Conservation (phyloP, 2,113 vertebrate species). For the Mesoclemmys tuberculata region DNA sequence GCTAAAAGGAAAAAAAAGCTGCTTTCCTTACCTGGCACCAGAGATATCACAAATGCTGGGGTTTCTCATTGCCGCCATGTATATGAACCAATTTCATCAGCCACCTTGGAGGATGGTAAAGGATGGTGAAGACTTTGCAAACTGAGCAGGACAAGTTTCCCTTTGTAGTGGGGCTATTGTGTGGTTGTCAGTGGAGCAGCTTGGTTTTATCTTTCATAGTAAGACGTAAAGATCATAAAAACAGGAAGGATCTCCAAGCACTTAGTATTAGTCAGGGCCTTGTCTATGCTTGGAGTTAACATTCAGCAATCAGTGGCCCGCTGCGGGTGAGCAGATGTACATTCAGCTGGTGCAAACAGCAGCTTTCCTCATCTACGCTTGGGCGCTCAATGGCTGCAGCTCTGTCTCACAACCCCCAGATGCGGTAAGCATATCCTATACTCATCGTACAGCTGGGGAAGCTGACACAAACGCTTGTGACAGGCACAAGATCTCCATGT, state of each 20-base stretch:
- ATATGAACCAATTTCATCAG: not conserved
- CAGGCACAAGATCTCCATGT: rapidly evolving
- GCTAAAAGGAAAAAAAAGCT: conserved; percentile 53
- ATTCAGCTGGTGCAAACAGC: not conserved
- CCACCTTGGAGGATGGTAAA: not conserved
- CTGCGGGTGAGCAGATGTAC: not conserved
- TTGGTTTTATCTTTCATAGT: not conserved
- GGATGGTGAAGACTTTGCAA: not conserved
- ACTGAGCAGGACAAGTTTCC: not conserved
- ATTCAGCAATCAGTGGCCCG: not conserved
- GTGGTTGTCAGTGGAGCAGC: not conserved
- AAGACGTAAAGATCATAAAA: not conserved
- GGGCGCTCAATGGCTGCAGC: not conserved
- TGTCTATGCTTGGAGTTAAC: not conserved
- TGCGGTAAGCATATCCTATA: rapidly evolving
- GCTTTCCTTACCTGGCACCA: conserved; percentile 42
- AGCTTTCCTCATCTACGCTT: not conserved
- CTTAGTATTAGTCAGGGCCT: not conserved
- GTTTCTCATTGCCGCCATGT: conserved; percentile 23
- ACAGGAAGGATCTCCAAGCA: not conserved
- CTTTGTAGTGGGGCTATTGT: not conserved
- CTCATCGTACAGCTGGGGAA: rapidly evolving
- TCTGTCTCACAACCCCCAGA: not conserved
- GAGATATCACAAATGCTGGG: conserved; percentile 23
- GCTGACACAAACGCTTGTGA: not conserved